Base-by-base conservation (phyloP, 2,888 invertebrate genomes). In the Cabera pusaria region DNA sequence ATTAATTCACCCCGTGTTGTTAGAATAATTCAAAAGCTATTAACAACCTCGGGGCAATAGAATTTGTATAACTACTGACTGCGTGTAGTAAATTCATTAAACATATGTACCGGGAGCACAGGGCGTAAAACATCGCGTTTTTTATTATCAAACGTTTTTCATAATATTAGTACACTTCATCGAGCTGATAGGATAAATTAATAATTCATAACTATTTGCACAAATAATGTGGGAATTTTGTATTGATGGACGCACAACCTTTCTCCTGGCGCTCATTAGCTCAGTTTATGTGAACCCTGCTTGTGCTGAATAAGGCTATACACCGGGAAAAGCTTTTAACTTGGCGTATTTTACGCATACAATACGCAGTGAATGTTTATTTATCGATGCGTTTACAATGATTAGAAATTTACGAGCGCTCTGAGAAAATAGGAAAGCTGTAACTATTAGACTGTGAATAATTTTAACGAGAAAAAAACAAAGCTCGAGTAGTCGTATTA, bases 401-500 rank as follows among this genome's bases (percentile, higher is more conserved):
- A 61, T 63, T 58, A 65, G 60, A 70, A 67, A 72, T 64, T 65
- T 69, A 64, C 67, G 60, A 66, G 61, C 62, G 56, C 63, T 63
- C 53, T 52, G 56, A 69, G 68, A 68, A 67, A 73, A 74, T 60
- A 71, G 70, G 73, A 79, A 75, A 77, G 76, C 67, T 56, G 68
- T 52, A 61, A 54, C 76, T 81, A 82, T 77, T 80, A 77, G 79
- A 80, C 72, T 80, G 80, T 79, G 76, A 80, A 79, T 72, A 72
- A 72, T 70, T 74, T 66, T 70, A 66, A 62, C 50, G 58, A 57
- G 61, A 60, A 63, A 58, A 65, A 71, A 73, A 66, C 64, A 53
- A 62, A 59, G 60, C 58, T 61, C 57, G 39, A 40, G 53, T 59
- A 60, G 59, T 69, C 61, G 62, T 68, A 63, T 68, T 72, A 73